Conservation (phyloP, 1,140 invertebrate genomes). For the Harpegnathos saltator region DNA sequence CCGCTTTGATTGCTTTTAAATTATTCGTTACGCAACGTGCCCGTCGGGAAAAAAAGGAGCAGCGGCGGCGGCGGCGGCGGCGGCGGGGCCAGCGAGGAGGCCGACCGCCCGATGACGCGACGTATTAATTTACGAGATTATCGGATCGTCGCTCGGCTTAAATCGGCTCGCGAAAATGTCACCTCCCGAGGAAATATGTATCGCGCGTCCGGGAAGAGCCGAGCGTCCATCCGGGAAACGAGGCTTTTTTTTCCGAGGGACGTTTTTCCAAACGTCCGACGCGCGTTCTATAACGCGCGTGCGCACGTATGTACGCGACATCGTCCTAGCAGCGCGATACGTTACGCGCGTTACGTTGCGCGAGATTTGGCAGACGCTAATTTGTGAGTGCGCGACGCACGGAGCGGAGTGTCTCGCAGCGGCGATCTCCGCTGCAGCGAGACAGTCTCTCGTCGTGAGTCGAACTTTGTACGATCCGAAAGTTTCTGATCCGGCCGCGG, state of each 20-base stretch:
- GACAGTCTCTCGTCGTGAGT: no score
- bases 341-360: no score
- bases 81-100: not conserved
- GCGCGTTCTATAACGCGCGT: no score
- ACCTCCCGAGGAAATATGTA: not conserved
- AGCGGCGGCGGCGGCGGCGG: not conserved
- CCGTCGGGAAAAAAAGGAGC: slow-evolving; percentile 44
- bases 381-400: no score
- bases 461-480: not conserved
- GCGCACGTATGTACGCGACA: no score
- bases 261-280: no score
- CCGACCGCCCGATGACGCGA: slow-evolving; percentile 6
- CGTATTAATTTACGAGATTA: slow-evolving; percentile 55
- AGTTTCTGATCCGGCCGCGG: not conserved
- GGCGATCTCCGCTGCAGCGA: no score
- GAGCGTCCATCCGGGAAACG: no score
- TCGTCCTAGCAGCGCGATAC: no score
- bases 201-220: not conserved
- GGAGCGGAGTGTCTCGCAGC: no score
- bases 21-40: slow-evolving; percentile 61
- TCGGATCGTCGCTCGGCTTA: slow-evolving; percentile 44
- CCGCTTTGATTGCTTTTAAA: slow-evolving; percentile 64
- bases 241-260: no score
- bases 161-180: slow-evolving; percentile 41
- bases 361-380: no score